phyloP scores from a whole-genome alignment of 2,113 vertebrate species.

The Actinemys pallida region DNA sequence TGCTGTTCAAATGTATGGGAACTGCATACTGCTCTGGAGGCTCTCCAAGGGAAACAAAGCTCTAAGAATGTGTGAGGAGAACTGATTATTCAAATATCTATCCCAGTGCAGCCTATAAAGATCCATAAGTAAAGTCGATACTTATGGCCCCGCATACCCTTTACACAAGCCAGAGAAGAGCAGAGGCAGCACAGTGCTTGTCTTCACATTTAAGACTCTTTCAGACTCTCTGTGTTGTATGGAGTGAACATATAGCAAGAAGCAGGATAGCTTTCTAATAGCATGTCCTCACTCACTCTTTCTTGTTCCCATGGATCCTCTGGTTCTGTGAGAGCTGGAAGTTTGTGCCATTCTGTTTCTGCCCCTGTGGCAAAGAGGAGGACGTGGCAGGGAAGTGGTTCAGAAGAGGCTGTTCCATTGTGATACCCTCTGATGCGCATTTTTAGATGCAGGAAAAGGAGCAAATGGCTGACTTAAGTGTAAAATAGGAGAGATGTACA shows the following conservation, averaged over 20 bases:
- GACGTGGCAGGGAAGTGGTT: background rate
- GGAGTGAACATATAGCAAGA: background rate
- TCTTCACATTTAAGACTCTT: background rate
- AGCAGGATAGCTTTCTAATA: background rate
- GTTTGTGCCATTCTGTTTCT: background rate
- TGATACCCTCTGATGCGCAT: background rate
- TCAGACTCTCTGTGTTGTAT: background rate
- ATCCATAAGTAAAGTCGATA: background rate
- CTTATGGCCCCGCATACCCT: background rate
- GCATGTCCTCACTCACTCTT: background rate
- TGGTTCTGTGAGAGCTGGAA: conserved; percentile 1
- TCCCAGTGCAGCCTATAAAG: background rate
- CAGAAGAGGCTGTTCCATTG: background rate
- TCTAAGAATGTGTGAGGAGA: conserved; percentile 3
- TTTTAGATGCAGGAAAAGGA: background rate
- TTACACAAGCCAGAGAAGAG: background rate
- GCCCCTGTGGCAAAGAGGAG: background rate
- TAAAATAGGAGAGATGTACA: background rate
- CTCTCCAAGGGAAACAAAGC: background rate
- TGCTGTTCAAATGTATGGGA: background rate
- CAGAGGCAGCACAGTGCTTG: background rate
- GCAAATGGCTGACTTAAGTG: background rate
- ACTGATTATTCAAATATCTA: background rate
- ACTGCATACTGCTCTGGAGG: background rate
- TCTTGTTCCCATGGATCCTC: background rate